Evolutionary conservation across 2,797 vertebrate species (phyloP).

Genomic region (Anguilla marmorata): DNA sequence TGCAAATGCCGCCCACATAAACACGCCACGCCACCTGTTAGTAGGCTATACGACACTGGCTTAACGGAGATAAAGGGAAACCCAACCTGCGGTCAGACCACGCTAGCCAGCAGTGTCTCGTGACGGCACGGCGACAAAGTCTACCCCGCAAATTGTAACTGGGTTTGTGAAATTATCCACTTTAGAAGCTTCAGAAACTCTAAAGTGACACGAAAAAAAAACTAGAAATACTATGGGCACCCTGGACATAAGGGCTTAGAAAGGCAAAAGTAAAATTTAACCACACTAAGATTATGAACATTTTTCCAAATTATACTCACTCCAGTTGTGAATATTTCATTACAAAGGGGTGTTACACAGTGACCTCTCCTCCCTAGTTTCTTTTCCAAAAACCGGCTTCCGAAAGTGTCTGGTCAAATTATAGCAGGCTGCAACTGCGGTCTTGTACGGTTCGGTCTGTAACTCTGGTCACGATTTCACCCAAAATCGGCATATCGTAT

Average conservation of each 20-base stretch:
- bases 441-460: background rate
- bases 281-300: no score
- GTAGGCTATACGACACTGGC: background rate
- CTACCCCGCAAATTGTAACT: background rate
- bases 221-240: no score
- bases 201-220: background rate
- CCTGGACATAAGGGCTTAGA: background rate
- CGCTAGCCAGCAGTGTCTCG: background rate
- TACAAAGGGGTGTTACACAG: slow-evolving; percentile 82
- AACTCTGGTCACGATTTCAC: background rate
- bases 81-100: background rate
- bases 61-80: background rate
- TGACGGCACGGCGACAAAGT: background rate
- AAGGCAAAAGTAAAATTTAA: slow-evolving; percentile 33
- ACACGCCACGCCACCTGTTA: background rate
- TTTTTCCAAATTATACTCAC: no score
- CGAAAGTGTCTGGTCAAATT: slow-evolving; percentile 12
- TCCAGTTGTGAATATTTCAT: slow-evolving; percentile 80
- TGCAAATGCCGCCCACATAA: background rate
- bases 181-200: background rate
- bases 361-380: slow-evolving; percentile 70
- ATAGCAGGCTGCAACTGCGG: background rate
- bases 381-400: slow-evolving; percentile 43
- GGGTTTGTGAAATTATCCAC: background rate
- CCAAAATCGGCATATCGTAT: background rate